Percentiles rank a stretch among this genome's conserved stretches.
Evolutionary conservation across 2,797 vertebrate genomes (phyloP).

Genomic region (Phalloptychus januarius): DNA sequence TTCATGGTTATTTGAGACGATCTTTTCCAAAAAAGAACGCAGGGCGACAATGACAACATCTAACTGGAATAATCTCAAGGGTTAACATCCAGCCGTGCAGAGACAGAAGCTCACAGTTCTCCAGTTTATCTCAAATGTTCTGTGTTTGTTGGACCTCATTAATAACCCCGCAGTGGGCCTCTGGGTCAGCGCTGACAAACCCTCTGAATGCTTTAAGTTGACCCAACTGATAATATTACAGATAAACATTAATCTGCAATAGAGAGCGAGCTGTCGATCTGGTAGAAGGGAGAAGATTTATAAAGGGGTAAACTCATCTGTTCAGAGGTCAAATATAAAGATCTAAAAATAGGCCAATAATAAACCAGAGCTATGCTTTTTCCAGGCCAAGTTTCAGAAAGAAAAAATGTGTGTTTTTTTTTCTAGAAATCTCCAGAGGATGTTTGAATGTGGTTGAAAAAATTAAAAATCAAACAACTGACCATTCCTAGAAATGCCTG

Average conservation of each 20-base stretch:
- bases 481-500: not conserved
- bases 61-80: constrained; percentile 3
- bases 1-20: not conserved
- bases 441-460: not conserved
- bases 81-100: not conserved
- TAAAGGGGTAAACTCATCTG: constrained; percentile 14
- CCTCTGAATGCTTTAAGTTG: constrained; percentile 18
- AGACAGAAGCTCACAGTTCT: constrained; percentile 21
- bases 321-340: constrained; percentile 34
- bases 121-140: not conserved
- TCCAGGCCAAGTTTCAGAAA: not conserved
- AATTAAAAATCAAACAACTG: not conserved
- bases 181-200: constrained; percentile 36
- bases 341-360: constrained; percentile 4
- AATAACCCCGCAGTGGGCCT: constrained; percentile 32
- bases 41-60: not conserved
- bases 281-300: constrained; percentile 1
- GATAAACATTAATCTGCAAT: constrained; percentile 44
- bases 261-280: constrained; percentile 5
- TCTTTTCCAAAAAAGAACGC: too few relatives aligned
- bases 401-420: not conserved
- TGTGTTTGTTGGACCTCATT: constrained; percentile 42
- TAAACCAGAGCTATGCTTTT: not conserved
- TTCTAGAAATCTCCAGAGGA: not conserved
- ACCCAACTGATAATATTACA: constrained; percentile 34